Evolutionary conservation across 1,140 invertebrate species (phyloP).

Genomic region (Brachionus rubens): DNA sequence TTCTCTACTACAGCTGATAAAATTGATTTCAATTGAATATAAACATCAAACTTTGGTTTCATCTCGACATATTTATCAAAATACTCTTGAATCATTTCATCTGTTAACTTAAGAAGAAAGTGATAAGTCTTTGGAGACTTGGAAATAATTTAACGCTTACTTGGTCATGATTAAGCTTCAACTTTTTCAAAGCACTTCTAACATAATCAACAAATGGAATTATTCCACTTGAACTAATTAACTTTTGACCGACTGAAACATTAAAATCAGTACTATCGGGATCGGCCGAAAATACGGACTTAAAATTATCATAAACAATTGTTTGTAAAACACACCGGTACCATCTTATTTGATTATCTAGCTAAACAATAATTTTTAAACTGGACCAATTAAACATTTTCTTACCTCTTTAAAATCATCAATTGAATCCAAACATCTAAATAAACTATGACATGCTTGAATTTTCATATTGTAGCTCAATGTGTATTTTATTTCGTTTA

Average conservation of each 20-base stretch:
- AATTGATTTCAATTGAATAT: not conserved
- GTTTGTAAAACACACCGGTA: not conserved
- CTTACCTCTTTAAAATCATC: constrained; percentile 51
- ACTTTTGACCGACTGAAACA: not conserved
- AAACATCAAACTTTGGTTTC: not conserved
- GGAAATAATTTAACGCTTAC: too few relatives aligned
- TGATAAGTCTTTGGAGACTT: not conserved
- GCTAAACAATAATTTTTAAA: too few relatives aligned
- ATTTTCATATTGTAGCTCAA: constrained; percentile 76
- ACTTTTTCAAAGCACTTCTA: not conserved
- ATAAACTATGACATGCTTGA: constrained; percentile 73
- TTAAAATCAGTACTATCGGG: not conserved
- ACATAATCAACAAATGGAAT: not conserved
- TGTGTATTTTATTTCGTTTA: constrained; percentile 62
- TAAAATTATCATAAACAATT: not conserved
- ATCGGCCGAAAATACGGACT: not conserved
- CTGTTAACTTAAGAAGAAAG: not conserved
- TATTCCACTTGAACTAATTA: not conserved
- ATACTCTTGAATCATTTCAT: not conserved
- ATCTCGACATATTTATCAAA: not conserved
- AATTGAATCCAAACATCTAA: constrained; percentile 63
- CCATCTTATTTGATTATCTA: not conserved
- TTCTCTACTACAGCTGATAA: not conserved
- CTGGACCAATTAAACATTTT: too few relatives aligned
- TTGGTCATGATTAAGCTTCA: not conserved